Evolutionary conservation across 2,797 vertebrate genomes (phyloP).

Genomic region (Gymnoscopelus microlampas): DNA sequence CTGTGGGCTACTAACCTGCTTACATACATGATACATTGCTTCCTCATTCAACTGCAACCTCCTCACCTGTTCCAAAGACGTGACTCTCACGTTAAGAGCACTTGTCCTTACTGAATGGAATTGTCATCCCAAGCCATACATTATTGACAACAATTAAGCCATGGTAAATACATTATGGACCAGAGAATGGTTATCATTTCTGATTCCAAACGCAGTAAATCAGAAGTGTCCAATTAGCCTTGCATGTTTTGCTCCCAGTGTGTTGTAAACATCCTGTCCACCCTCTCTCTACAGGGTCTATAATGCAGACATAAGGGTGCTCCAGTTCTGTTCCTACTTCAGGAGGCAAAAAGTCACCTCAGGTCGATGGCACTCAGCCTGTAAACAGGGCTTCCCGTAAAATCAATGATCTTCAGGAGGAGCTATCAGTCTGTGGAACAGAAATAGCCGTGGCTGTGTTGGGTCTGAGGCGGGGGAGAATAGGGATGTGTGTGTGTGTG

Average conservation of each 20-base stretch:
- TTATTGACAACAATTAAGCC: slow-evolving; percentile 5
- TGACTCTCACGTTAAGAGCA: slow-evolving; percentile 3
- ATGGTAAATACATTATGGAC: slow-evolving; percentile 23
- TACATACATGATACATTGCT: neutral
- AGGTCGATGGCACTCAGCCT: slow-evolving; percentile 99
- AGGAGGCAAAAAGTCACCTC: slow-evolving; percentile 98
- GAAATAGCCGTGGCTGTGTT: slow-evolving; percentile 86
- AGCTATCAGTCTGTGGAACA: slow-evolving; percentile 89
- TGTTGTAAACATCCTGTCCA: slow-evolving; percentile 64
- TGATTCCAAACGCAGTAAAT: slow-evolving; percentile 42
- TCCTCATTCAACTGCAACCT: neutral
- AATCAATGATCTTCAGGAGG: slow-evolving; percentile 99
- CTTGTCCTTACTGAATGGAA: neutral
- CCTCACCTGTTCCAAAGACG: neutral
- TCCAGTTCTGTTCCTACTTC: slow-evolving; percentile 86
- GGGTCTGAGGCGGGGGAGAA: slow-evolving; percentile 73
- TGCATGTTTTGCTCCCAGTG: slow-evolving; percentile 46
- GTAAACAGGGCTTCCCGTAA: slow-evolving; percentile 99
- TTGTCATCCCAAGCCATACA: neutral
- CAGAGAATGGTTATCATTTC: slow-evolving; percentile 33
- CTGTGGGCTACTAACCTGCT: neutral
- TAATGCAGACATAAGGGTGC: slow-evolving; percentile 86
- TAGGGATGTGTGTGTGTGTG: slow-evolving; percentile 68
- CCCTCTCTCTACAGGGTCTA: slow-evolving; percentile 44
- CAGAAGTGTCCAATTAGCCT: slow-evolving; percentile 52